phyloP scores from a whole-genome alignment of 2,797 vertebrate species.

The Eupleurogrammus muticus region DNA sequence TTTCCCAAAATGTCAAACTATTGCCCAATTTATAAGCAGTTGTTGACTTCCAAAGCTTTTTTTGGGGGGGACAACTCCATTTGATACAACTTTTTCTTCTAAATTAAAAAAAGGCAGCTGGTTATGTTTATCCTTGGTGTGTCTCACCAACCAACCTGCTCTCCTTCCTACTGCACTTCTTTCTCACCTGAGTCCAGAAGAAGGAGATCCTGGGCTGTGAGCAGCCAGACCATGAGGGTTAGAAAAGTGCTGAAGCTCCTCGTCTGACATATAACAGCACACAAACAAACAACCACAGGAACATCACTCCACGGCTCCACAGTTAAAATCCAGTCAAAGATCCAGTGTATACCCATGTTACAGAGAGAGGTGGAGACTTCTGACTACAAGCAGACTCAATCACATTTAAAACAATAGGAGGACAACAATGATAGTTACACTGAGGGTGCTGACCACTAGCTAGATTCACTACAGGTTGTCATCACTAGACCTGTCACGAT shows the following conservation, averaged over 20 bases:
- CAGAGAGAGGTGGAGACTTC: conserved; percentile 45
- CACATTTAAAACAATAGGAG: conserved; percentile 53
- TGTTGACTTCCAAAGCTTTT: background rate
- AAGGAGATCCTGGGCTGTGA: conserved; percentile 87
- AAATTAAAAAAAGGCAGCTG: background rate
- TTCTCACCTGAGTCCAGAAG: conserved; percentile 83
- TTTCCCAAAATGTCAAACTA: background rate
- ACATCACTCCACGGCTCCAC: conserved; percentile 72
- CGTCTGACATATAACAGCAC: conserved; percentile 80
- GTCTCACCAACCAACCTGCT: background rate
- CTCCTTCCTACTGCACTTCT: conserved; percentile 27
- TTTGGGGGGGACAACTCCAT: background rate
- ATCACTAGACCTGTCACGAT: background rate
- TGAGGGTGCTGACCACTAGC: conserved; percentile 5
- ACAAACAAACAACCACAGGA: conserved; percentile 73
- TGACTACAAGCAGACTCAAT: conserved; percentile 56
- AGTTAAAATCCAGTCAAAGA: conserved; percentile 51
- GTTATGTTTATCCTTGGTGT: background rate
- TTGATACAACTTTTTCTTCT: background rate
- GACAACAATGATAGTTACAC: conserved; percentile 44
- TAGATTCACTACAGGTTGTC: background rate
- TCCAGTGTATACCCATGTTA: conserved; percentile 26
- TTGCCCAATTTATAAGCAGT: background rate
- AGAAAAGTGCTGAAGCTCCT: conserved; percentile 88
- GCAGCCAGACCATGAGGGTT: conserved; percentile 88